phyloP scores from a whole-genome alignment of 2,797 vertebrate species.

The Hipposideros larvatus region DNA sequence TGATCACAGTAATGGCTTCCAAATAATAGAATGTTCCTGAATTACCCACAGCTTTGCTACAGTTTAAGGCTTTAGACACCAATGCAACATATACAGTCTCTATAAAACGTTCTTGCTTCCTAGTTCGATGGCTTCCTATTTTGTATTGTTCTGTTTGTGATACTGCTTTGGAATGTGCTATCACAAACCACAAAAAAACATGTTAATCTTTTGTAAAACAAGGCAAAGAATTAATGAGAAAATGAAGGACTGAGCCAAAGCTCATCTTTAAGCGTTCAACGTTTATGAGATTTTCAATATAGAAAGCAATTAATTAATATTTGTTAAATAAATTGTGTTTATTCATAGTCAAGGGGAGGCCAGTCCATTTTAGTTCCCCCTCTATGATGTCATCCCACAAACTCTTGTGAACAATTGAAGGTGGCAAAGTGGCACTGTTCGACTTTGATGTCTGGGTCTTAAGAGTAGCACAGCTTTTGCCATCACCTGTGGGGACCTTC shows the following conservation, averaged over 20 bases:
- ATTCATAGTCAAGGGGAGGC: background rate
- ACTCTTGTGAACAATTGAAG: background rate
- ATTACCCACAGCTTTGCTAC: background rate
- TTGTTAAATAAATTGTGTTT: background rate
- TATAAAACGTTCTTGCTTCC: background rate
- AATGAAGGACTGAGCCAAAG: background rate
- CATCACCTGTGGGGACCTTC: background rate
- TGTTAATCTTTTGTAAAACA: background rate
- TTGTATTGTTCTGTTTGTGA: background rate
- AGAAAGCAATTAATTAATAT: background rate
- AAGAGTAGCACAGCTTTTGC: background rate
- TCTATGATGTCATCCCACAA: background rate
- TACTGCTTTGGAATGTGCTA: background rate
- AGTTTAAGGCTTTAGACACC: background rate
- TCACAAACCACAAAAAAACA: background rate
- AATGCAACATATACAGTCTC: background rate
- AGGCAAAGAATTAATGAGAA: background rate
- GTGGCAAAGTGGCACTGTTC: background rate
- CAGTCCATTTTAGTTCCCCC: background rate
- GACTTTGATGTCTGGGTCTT: background rate
- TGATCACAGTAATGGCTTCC: background rate
- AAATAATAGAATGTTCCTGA: background rate
- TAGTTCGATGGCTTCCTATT: background rate
- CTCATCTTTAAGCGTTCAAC: background rate
- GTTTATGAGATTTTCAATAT: background rate